Base-by-base conservation (phyloP, 1,140 invertebrate genomes). In the Patella vulgata region DNA sequence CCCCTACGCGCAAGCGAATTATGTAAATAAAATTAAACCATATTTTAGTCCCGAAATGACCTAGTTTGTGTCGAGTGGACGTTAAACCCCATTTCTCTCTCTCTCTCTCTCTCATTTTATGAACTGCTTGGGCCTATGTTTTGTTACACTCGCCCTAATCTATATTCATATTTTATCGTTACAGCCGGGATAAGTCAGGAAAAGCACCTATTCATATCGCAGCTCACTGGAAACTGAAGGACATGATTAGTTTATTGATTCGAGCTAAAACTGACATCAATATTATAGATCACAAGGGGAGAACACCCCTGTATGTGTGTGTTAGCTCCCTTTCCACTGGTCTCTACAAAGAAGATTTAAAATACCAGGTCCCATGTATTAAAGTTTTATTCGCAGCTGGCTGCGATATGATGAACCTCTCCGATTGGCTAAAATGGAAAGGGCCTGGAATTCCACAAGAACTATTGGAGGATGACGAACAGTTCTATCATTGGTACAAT, bases 391-490 rank as follows among this genome's bases (percentile, higher is more conserved):
- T 73, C 56, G 58, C 71, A 55, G 77, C 81, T 48, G 75, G 75
- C 55, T 81, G 80, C 70, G 82, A 83, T 63, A 83, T 83, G 82
- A 68, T 83, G 14, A 83, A 83, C 59, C 63, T 82, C 1, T 71
- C 77, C 21, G 82, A 83, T 58, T 83, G 82, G 82, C 60, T 82
- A 6, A 77, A 76, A 39, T 80, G 79, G 75, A 83, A 83, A 57
- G 82, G 82, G 1, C 75, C 82, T 0, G 82, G 82, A 23, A 81
- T 83, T 57, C 78, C 82, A 6, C 66, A 68, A 6, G 80, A 80
- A 53, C 56, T 82, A 28, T 63, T 82, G 51, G 69, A 75, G 21
- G 75, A 78, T 36, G 77, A 78, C 62, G 73, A 77, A 48, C 67
- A 59, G 23, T 82, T 83, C 61, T 68, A 75, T 28, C 47, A 58